Conservation (phyloP, 2,797 vertebrate species). For the Phataginus tricuspis region DNA sequence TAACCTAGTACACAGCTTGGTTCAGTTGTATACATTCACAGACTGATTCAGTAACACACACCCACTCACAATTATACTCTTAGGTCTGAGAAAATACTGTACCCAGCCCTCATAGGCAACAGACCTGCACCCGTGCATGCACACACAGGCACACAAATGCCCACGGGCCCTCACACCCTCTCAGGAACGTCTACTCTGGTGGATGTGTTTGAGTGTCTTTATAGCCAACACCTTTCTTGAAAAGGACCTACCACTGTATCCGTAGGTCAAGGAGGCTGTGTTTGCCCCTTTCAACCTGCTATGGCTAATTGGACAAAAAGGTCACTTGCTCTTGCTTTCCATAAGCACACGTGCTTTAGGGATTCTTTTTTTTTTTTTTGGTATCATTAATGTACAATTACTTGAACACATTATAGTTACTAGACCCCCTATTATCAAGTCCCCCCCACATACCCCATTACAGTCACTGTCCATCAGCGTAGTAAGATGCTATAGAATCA, state of each 20-base stretch:
- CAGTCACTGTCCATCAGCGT: too few species aligned
- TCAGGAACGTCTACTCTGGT: not conserved
- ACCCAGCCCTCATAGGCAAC: conserved; percentile 15
- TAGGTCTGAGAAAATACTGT: conserved; percentile 70
- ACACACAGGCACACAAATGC: not conserved
- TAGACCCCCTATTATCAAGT: too few species aligned
- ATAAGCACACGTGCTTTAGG: not conserved
- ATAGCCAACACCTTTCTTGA: not conserved
- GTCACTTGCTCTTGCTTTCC: not conserved
- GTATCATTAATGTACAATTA: too few species aligned
- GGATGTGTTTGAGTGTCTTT: not conserved
- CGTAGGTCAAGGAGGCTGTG: not conserved
- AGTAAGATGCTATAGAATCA: too few species aligned
- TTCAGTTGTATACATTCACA: not conserved
- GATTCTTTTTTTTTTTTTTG: not conserved
- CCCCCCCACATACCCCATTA: too few species aligned
- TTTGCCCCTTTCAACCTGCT: not conserved
- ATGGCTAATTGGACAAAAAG: not conserved
- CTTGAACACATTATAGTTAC: too few species aligned
- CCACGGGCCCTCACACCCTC: not conserved
- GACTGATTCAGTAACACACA: conserved; percentile 53
- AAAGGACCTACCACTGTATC: not conserved
- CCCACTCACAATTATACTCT: conserved; percentile 67
- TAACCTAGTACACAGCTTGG: conserved; percentile 38
- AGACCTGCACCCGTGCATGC: not conserved